Evolutionary conservation across 2,113 vertebrate species (phyloP).

Genomic region (Balaenoptera acutorostrata): DNA sequence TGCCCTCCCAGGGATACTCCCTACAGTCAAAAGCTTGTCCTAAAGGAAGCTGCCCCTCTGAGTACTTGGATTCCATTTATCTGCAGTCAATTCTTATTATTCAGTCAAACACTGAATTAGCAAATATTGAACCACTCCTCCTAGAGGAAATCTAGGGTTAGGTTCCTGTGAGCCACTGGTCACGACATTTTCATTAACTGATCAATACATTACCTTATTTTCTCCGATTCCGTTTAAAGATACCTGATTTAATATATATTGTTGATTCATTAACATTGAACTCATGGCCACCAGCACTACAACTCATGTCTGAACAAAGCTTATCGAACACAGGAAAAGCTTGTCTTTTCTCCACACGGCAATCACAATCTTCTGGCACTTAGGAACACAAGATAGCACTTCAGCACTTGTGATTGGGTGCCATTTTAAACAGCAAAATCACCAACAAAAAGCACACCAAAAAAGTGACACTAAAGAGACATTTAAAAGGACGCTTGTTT

Average conservation of each 20-base stretch:
- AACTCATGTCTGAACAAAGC: no score
- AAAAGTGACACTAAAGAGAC: no score
- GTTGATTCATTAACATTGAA: no score
- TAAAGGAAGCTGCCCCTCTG: not conserved
- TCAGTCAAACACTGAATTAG: not conserved
- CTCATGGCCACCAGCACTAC: no score
- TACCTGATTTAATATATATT: not conserved
- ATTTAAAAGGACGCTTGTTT: no score
- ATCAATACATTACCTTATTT: not conserved
- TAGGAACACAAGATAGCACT: no score
- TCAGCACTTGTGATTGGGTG: no score
- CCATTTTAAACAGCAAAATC: no score
- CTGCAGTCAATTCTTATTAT: not conserved
- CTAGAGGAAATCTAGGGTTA: not conserved
- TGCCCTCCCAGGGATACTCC: not conserved
- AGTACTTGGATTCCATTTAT: not conserved
- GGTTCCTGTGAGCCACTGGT: not conserved
- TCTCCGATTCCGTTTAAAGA: not conserved
- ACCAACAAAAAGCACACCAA: no score
- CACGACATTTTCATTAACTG: not conserved
- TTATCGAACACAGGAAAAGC: no score
- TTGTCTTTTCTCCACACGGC: no score
- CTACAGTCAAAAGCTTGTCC: not conserved
- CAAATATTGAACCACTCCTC: not conserved
- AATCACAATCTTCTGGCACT: no score